Percentiles rank a stretch among this genome's conserved stretches.
These are phyloP conservation scores for Dolichotis patagonum DNA, from an alignment of 2,113 vertebrate genomes.

Conservation along the genomic window DNA sequence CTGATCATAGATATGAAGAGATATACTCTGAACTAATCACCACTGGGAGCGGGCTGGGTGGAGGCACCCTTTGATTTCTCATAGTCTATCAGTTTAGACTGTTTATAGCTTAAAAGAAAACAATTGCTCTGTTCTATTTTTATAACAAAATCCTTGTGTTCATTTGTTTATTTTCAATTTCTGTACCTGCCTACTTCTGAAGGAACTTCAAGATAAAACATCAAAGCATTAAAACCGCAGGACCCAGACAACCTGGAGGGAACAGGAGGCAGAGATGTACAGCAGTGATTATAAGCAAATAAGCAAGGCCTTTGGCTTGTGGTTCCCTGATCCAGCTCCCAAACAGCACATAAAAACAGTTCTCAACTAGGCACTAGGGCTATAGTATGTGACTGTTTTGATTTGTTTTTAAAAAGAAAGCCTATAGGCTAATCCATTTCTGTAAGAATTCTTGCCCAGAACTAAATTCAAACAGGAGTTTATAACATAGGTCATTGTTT, in stretches of 20 bases:
- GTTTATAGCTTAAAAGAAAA: constrained; percentile 37
- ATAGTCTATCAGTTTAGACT: neutral
- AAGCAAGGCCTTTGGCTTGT: neutral
- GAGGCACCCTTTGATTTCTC: neutral
- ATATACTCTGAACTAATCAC: neutral
- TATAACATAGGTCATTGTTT: neutral
- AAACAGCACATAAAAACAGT: neutral
- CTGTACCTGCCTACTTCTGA: constrained; percentile 51
- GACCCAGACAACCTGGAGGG: constrained; percentile 39
- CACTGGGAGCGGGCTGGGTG: neutral
- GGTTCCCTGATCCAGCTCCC: neutral
- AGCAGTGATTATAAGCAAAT: neutral
- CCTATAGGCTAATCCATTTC: neutral
- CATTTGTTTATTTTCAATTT: constrained; percentile 59
- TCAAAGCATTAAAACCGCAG: constrained; percentile 63
- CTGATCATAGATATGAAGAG: neutral
- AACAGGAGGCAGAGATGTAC: neutral
- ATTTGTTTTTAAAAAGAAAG: neutral
- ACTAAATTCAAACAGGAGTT: constrained; percentile 21
- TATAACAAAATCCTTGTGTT: constrained; percentile 50
- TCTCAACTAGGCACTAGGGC: neutral
- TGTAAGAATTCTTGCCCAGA: neutral
- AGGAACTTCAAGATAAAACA: constrained; percentile 58
- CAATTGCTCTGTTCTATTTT: constrained; percentile 37
- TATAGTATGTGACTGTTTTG: neutral